Percentiles rank a stretch among this genome's conserved stretches.
Evolutionary conservation across 1,140 invertebrate species (phyloP).

Genomic region (Temnothorax curvispinosus): DNA sequence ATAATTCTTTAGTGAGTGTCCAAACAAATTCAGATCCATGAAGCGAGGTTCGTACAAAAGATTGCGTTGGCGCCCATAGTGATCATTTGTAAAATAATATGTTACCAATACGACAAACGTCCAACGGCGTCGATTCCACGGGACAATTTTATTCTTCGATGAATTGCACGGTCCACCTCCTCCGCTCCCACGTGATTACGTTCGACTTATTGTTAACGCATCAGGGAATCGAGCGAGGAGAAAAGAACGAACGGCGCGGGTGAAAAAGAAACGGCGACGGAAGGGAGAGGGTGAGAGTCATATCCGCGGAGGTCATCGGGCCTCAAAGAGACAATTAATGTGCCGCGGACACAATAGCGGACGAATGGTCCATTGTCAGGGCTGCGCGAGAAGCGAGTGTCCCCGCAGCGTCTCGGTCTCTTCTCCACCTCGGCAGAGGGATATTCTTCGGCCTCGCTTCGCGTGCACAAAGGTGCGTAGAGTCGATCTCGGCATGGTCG

Average conservation of each 20-base stretch:
- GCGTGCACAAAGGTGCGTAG: conserved; percentile 63
- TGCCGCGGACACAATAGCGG: conserved; percentile 76
- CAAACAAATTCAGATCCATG: not conserved
- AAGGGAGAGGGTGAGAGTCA: conserved; percentile 41
- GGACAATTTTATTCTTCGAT: conserved; percentile 48
- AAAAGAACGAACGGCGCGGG: conserved; percentile 26
- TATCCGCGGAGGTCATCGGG: conserved; percentile 76
- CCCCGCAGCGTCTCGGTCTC: conserved; percentile 73
- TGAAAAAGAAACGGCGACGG: conserved; percentile 45
- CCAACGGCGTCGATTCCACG: conserved; percentile 32
- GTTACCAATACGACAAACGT: conserved; percentile 33
- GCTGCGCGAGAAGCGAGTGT: conserved; percentile 72
- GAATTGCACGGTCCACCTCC: conserved; percentile 41
- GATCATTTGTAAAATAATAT: conserved; percentile 32
- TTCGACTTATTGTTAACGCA: conserved; percentile 21
- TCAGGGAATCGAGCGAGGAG: conserved; percentile 17
- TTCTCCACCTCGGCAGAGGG: conserved; percentile 33
- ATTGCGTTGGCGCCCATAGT: not conserved
- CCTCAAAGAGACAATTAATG: conserved; percentile 81
- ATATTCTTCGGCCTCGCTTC: conserved; percentile 29
- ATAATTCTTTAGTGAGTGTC: not conserved
- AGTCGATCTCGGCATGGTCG: conserved; percentile 17
- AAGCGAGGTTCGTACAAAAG: not conserved
- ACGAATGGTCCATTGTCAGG: conserved; percentile 77
- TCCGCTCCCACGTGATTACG: conserved; percentile 28